Conservation (phyloP, 1,140 invertebrate species). For the Solen grandis region DNA sequence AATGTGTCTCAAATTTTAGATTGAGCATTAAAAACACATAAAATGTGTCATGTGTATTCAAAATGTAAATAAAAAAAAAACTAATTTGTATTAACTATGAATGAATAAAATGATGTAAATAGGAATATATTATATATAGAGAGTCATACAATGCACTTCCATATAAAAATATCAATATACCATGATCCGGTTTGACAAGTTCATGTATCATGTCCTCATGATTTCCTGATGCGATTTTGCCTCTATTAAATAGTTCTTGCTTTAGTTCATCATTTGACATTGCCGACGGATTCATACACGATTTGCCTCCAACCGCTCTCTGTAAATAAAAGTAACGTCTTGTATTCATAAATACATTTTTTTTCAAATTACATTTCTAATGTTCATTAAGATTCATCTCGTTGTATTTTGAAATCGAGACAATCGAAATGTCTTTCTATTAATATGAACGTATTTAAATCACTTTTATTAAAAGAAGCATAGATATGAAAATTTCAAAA, state of each 20-base stretch:
- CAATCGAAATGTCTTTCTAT: neutral
- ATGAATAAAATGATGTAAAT: too few species aligned
- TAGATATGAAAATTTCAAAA: neutral
- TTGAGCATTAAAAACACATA: too few species aligned
- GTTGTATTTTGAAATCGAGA: neutral
- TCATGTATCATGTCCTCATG: conserved; percentile 47
- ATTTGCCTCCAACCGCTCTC: conserved; percentile 54
- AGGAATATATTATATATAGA: too few species aligned
- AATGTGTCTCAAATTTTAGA: too few species aligned
- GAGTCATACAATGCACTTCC: too few species aligned
- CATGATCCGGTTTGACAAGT: conserved; percentile 23
- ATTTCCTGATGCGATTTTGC: conserved; percentile 22
- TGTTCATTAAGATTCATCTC: neutral
- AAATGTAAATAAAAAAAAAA: too few species aligned
- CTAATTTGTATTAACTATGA: too few species aligned
- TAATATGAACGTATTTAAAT: neutral
- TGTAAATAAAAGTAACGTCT: conserved; percentile 2
- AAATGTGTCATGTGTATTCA: too few species aligned
- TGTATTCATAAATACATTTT: neutral
- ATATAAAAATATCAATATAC: too few species aligned
- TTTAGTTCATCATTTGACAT: conserved; percentile 61
- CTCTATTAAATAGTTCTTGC: conserved; percentile 47
- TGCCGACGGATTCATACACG: conserved; percentile 58
- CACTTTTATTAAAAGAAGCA: neutral
- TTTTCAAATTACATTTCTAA: neutral